A percentile compares a stretch with the other conserved stretches of the same genome.
Conservation (phyloP, 2,888 invertebrate genomes). For the Synanthedon andrenaeformis region DNA sequence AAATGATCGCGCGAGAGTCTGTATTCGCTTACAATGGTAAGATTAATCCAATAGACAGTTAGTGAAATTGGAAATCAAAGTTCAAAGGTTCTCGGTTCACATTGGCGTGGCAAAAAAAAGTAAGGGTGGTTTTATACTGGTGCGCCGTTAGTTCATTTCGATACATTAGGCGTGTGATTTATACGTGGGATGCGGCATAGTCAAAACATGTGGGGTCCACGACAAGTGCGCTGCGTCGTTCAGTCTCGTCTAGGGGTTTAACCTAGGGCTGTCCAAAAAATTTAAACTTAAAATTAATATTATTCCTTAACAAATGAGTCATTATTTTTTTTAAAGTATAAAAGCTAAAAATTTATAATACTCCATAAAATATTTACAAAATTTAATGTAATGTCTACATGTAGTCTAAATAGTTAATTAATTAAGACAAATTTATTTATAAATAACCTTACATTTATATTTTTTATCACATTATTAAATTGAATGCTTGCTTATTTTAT, state of each 20-base stretch:
- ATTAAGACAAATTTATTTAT: too few species aligned
- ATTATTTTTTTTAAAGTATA: too few species aligned
- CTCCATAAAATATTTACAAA: too few species aligned
- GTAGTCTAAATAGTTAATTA: too few species aligned
- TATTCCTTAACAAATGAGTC: too few species aligned
- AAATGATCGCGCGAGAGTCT: neutral
- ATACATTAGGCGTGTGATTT: slow-evolving; percentile 68
- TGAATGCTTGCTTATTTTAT: too few species aligned
- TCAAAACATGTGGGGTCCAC: slow-evolving; percentile 50
- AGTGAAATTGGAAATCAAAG: neutral
- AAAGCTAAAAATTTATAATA: too few species aligned
- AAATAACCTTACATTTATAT: too few species aligned
- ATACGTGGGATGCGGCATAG: slow-evolving; percentile 54
- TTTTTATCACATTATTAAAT: too few species aligned
- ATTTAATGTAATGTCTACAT: too few species aligned
- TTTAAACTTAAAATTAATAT: neutral
- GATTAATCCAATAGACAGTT: neutral
- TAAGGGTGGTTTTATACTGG: slow-evolving; percentile 37
- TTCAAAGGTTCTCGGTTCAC: slow-evolving; percentile 13
- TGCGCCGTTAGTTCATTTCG: slow-evolving; percentile 50
- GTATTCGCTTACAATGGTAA: neutral
- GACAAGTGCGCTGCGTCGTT: neutral
- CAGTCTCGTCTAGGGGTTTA: neutral
- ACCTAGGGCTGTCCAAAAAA: neutral
- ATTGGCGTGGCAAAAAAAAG: neutral